These are phyloP conservation scores for Galendromus occidentalis DNA, from an alignment of 1,140 invertebrate genomes.

Conservation along the genomic window DNA sequence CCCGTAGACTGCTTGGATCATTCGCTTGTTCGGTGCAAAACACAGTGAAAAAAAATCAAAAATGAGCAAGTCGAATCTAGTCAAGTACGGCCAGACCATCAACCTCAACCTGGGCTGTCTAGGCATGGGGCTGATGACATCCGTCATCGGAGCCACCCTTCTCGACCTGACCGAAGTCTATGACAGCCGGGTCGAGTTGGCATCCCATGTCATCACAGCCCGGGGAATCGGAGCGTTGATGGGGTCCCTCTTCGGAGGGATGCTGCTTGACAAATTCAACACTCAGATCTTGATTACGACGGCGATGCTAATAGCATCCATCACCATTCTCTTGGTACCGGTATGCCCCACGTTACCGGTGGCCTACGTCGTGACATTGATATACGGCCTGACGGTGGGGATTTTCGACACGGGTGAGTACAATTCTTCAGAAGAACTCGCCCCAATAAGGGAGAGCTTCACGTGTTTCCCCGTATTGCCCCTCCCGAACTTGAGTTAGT, in stretches of 20 bases:
- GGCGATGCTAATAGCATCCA: neutral
- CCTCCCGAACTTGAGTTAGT: too few species aligned
- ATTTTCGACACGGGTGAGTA: conserved; percentile 5
- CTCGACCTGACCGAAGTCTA: neutral
- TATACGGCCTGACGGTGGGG: neutral
- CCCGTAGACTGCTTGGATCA: too few species aligned
- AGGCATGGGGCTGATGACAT: conserved; percentile 8
- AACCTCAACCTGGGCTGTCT: neutral
- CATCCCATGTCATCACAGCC: neutral
- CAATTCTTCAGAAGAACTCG: too few species aligned
- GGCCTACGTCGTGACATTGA: neutral
- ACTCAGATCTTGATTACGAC: conserved; percentile 6
- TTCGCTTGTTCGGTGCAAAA: too few species aligned
- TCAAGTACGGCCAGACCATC: neutral
- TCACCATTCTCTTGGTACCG: neutral
- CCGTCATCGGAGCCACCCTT: neutral
- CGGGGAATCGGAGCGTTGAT: neutral
- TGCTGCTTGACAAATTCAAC: conserved; percentile 6
- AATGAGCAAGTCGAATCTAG: neutral
- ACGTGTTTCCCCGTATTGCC: too few species aligned
- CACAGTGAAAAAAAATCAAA: too few species aligned
- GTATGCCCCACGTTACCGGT: neutral
- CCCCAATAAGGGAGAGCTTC: too few species aligned
- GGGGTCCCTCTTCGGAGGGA: neutral
- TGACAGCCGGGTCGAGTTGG: neutral